Conservation (phyloP, 2,888 invertebrate genomes). For the Microdon myrmicae region DNA sequence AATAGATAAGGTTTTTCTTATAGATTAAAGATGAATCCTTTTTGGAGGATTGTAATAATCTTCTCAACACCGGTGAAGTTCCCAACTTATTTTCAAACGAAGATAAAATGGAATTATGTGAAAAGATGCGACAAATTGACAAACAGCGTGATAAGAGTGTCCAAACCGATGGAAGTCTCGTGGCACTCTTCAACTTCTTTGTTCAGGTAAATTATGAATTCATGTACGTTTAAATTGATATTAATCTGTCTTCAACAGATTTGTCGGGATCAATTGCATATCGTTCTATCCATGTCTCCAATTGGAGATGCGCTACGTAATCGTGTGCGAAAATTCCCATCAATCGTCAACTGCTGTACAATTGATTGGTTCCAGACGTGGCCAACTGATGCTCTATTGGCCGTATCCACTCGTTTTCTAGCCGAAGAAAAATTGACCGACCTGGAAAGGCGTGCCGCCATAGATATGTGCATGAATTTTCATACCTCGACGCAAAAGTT, state of each 20-base stretch:
- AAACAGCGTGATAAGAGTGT: conserved; percentile 85
- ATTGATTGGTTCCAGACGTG: conserved; percentile 97
- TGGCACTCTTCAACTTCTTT: conserved; percentile 91
- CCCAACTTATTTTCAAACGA: conserved; percentile 88
- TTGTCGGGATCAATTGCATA: conserved; percentile 89
- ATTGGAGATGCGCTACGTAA: conserved; percentile 87
- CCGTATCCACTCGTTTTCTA: conserved; percentile 86
- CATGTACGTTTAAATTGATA: background rate
- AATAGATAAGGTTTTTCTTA: background rate
- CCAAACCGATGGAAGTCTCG: conserved; percentile 92
- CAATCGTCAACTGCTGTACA: conserved; percentile 93
- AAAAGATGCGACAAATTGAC: conserved; percentile 92
- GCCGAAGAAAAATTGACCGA: conserved; percentile 81
- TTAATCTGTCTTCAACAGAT: conserved; percentile 68
- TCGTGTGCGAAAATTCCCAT: conserved; percentile 88
- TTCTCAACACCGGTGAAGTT: conserved; percentile 92
- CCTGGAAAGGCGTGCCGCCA: conserved; percentile 79
- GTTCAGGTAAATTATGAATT: conserved; percentile 65
- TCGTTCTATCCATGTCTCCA: conserved; percentile 89
- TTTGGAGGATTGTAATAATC: conserved; percentile 91
- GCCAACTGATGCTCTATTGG: conserved; percentile 92
- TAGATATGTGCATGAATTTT: conserved; percentile 89
- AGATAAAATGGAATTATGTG: conserved; percentile 89
- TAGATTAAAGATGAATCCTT: conserved; percentile 93
- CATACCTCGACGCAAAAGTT: conserved; percentile 84